Evolutionary conservation across 2,113 vertebrate genomes (phyloP).

Genomic region (Chaetodon auriga): DNA sequence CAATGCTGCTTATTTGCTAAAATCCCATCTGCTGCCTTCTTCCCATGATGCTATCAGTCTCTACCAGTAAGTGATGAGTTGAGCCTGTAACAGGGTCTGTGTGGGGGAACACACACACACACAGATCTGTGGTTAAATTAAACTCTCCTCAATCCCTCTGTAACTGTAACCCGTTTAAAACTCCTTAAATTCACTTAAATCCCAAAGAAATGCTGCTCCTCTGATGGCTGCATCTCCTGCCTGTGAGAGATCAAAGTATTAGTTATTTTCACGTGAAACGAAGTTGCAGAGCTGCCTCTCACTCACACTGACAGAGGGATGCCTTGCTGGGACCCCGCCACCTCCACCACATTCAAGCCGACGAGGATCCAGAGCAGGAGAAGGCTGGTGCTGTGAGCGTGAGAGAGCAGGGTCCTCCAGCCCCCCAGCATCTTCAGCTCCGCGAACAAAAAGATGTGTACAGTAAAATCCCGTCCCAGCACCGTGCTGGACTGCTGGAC

Average conservation of each 20-base stretch:
- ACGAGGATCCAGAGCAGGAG: slow-evolving; percentile 86
- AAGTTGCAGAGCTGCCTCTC: slow-evolving; percentile 55
- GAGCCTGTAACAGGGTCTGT: neutral
- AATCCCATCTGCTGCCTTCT: slow-evolving; percentile 1
- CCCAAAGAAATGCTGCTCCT: neutral
- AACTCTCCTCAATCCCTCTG: neutral
- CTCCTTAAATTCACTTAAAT: neutral
- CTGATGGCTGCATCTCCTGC: too few species aligned
- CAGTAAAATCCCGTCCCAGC: slow-evolving; percentile 33
- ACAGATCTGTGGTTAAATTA: neutral
- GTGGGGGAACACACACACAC: neutral
- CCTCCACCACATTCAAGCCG: slow-evolving; percentile 84
- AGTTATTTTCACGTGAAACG: neutral
- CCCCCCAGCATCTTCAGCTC: slow-evolving; percentile 81
- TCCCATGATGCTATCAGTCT: neutral
- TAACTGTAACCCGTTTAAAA: neutral
- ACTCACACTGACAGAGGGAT: slow-evolving; percentile 93
- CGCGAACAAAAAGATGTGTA: neutral
- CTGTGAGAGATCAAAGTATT: neutral
- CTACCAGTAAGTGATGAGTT: neutral
- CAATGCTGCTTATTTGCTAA: neutral
- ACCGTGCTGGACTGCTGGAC: slow-evolving; percentile 15
- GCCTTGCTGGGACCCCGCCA: slow-evolving; percentile 92
- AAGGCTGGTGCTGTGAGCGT: slow-evolving; percentile 65
- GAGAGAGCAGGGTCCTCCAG: slow-evolving; percentile 68